Conservation (phyloP, 2,888 invertebrate genomes). For the Tipula vernalis region DNA sequence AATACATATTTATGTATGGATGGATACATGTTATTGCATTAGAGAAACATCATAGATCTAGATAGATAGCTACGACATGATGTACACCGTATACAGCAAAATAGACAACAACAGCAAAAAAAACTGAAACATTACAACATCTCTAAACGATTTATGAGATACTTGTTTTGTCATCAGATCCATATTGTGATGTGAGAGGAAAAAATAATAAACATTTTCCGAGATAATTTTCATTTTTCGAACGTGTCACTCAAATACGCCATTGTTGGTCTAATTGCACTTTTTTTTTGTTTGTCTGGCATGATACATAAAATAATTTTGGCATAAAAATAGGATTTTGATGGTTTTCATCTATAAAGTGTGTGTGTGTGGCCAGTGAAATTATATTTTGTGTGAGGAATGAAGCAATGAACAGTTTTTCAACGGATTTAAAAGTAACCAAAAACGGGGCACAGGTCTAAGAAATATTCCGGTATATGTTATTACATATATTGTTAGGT, state of each 20-base stretch:
- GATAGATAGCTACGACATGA: background rate
- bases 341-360: background rate
- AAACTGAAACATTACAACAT: background rate
- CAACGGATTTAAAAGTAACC: too few species aligned
- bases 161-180: background rate
- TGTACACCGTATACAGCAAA: background rate
- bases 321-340: background rate
- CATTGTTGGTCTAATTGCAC: background rate
- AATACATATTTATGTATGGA: background rate
- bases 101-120: background rate
- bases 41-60: background rate
- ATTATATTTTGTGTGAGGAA: too few species aligned
- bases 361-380: too few species aligned
- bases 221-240: background rate
- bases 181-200: background rate
- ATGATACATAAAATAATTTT: background rate
- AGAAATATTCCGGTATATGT: too few species aligned
- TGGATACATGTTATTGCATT: background rate
- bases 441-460: too few species aligned
- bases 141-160: background rate
- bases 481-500: too few species aligned
- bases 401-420: too few species aligned
- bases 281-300: background rate
- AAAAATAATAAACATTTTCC: background rate
- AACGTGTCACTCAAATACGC: background rate